phyloP scores from a whole-genome alignment of 2,888 invertebrate genomes.

The Synanthedon formicaeformis region DNA sequence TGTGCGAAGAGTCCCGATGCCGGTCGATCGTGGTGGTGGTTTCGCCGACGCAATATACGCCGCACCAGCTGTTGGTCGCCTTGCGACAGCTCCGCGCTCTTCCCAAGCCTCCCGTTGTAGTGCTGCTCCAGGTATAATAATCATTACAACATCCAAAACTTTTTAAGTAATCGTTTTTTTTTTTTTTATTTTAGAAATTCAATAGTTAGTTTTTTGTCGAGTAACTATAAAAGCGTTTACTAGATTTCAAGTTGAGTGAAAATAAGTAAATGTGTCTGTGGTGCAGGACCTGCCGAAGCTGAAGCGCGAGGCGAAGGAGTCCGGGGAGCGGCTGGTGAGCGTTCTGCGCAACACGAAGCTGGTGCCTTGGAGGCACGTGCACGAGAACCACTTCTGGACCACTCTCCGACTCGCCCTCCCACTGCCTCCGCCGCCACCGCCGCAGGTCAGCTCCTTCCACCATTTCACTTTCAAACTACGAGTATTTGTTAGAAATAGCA shows the following conservation, averaged over 20 bases:
- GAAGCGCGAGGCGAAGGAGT: constrained; percentile 63
- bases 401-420: constrained; percentile 74
- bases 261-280: background rate
- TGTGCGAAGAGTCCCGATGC: constrained; percentile 44
- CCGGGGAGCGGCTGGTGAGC: constrained; percentile 62
- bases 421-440: constrained; percentile 42
- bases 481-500: too few relatives aligned
- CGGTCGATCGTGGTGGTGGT: constrained; percentile 54
- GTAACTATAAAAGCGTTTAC: too few relatives aligned
- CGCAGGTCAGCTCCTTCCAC: background rate
- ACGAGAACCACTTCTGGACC: constrained; percentile 75
- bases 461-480: too few relatives aligned
- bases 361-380: constrained; percentile 65
- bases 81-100: constrained; percentile 47
- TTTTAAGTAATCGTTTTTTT: background rate
- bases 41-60: constrained; percentile 53
- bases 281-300: constrained; percentile 70
- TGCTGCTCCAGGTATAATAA: constrained; percentile 46
- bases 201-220: too few relatives aligned
- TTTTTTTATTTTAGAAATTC: background rate
- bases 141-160: background rate
- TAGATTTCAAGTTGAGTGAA: too few relatives aligned
- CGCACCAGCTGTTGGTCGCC: constrained; percentile 46
- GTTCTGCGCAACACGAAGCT: constrained; percentile 56
- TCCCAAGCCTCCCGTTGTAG: constrained; percentile 51